These are phyloP conservation scores for Meganola albula DNA, from an alignment of 2,888 invertebrate genomes.

Conservation along the genomic window DNA sequence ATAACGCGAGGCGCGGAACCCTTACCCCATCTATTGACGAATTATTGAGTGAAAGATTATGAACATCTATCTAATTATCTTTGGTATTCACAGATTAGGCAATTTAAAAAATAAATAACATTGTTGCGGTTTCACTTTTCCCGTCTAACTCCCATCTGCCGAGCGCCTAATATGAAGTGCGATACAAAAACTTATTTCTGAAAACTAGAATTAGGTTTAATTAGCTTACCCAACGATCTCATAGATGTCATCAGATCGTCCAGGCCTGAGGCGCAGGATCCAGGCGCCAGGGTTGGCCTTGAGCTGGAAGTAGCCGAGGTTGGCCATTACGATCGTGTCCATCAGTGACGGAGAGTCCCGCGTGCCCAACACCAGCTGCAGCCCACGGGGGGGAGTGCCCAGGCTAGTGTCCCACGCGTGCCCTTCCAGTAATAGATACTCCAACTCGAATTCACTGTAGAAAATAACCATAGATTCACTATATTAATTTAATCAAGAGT, in stretches of 20 bases:
- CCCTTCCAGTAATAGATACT: conserved; percentile 94
- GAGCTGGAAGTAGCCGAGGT: conserved; percentile 96
- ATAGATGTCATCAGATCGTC: conserved; percentile 96
- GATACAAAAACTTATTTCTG: not conserved
- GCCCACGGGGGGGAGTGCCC: conserved; percentile 96
- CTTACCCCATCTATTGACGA: no score
- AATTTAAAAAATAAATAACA: no score
- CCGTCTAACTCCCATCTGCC: no score
- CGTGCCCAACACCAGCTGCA: conserved; percentile 97
- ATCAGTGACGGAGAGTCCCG: conserved; percentile 85
- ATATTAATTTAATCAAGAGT: no score
- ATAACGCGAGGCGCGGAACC: no score
- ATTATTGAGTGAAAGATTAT: no score
- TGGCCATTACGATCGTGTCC: conserved; percentile 99
- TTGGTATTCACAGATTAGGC: no score
- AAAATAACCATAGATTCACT: conserved; percentile 3
- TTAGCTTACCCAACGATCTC: conserved; percentile 86
- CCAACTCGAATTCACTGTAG: conserved; percentile 94
- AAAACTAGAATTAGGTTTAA: not conserved
- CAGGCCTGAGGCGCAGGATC: conserved; percentile 92
- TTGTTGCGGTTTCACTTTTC: no score
- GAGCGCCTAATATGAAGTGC: no score
- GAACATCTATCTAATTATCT: no score
- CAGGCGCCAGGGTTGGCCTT: conserved; percentile 99
- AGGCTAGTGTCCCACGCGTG: conserved; percentile 96